phyloP scores from a whole-genome alignment of 1,140 invertebrate genomes.

The Anastrepha obliqua region DNA sequence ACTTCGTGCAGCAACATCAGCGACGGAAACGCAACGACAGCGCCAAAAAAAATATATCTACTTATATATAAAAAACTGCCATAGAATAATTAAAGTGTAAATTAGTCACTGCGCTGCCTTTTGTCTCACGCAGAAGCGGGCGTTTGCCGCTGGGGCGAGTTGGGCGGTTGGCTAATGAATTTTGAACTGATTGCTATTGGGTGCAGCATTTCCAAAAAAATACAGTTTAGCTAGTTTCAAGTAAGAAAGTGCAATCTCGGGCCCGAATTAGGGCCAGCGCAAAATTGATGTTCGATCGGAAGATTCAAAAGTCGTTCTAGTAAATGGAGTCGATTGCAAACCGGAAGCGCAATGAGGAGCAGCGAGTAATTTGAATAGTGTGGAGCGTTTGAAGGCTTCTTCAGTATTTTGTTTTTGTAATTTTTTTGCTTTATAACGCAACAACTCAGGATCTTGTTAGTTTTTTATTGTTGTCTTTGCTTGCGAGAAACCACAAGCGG shows the following conservation, averaged over 20 bases:
- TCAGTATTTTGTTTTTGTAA: constrained; percentile 32
- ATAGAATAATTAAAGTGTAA: neutral
- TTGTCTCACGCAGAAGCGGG: neutral
- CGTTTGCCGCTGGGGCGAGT: neutral
- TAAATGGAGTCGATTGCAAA: neutral
- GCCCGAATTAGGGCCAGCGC: too few species aligned
- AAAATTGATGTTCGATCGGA: too few species aligned
- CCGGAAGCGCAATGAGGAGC: neutral
- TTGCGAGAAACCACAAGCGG: neutral
- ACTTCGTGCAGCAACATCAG: constrained; percentile 34
- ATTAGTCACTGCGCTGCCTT: too few species aligned
- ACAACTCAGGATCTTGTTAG: constrained; percentile 30
- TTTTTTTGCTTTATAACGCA: constrained; percentile 7
- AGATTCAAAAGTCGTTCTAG: too few species aligned
- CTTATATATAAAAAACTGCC: neutral
- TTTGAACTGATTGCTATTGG: too few species aligned
- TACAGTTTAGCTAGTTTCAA: neutral
- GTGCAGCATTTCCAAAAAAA: too few species aligned
- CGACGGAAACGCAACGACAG: neutral
- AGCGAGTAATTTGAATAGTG: neutral
- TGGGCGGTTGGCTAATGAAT: too few species aligned
- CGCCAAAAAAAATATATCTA: neutral
- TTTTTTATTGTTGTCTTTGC: constrained; percentile 23
- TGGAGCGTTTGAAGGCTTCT: constrained; percentile 38
- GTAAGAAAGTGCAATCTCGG: neutral